Conservation (phyloP, 2,113 vertebrate species). For the Bungarus multicinctus region DNA sequence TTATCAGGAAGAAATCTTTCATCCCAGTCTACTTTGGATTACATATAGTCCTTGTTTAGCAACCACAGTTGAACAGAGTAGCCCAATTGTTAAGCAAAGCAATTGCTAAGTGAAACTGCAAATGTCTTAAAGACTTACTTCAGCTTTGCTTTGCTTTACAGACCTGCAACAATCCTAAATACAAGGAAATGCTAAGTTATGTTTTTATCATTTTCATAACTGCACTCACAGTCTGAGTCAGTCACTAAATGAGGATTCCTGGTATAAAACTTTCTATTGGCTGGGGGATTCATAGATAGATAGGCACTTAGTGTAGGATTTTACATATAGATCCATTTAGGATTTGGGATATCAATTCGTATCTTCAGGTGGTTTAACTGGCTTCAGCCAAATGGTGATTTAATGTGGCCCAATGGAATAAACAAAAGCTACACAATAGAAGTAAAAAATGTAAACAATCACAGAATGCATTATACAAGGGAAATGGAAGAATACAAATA, state of each 20-base stretch:
- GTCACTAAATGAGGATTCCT: neutral
- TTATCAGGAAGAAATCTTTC: neutral
- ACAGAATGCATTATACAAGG: neutral
- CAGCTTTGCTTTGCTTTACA: neutral
- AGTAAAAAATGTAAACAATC: neutral
- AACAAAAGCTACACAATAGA: neutral
- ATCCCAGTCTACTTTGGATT: neutral
- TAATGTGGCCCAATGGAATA: neutral
- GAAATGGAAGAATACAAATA: conserved; percentile 38
- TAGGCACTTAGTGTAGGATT: neutral
- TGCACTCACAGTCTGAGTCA: neutral
- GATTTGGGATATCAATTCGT: neutral
- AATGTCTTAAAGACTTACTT: neutral
- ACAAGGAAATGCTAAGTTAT: neutral
- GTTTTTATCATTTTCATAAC: neutral
- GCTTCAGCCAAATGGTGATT: neutral
- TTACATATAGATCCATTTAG: neutral
- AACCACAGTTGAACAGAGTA: neutral
- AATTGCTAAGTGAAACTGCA: neutral
- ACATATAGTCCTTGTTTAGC: neutral
- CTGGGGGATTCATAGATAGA: neutral
- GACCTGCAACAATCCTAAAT: neutral
- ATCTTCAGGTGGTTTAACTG: neutral
- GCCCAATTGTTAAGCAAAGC: neutral
- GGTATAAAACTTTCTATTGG: neutral